Evolutionary conservation across 2,888 invertebrate species (phyloP).

Genomic region (Acronicta psi): DNA sequence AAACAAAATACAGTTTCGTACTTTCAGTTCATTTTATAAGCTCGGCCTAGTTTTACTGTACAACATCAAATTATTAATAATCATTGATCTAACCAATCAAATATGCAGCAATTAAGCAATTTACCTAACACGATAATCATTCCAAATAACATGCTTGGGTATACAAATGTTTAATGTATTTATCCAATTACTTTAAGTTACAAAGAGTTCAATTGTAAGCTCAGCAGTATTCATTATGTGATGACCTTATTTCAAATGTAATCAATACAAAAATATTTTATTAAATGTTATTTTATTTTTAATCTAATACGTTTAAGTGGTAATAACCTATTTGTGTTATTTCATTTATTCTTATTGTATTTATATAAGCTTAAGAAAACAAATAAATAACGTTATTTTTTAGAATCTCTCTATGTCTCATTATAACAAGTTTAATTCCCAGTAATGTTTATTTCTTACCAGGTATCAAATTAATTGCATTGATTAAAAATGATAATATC

Average conservation of each 20-base stretch:
- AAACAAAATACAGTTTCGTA: too few species aligned
- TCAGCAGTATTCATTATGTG: slow-evolving; percentile 63
- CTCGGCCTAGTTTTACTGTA: too few species aligned
- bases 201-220: slow-evolving; percentile 51
- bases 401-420: slow-evolving; percentile 51
- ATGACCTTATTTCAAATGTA: slow-evolving; percentile 52
- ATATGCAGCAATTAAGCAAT: not conserved
- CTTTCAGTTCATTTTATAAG: too few species aligned
- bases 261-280: slow-evolving; percentile 53
- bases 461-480: slow-evolving; percentile 16
- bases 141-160: slow-evolving; percentile 35
- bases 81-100: not conserved
- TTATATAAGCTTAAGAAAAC: slow-evolving; percentile 19
- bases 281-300: slow-evolving; percentile 55
- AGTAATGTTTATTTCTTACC: slow-evolving; percentile 18
- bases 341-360: slow-evolving; percentile 32
- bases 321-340: slow-evolving; percentile 21
- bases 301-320: slow-evolving; percentile 18
- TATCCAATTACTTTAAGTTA: slow-evolving; percentile 42
- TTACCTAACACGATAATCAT: slow-evolving; percentile 34
- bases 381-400: slow-evolving; percentile 19
- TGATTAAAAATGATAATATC: slow-evolving; percentile 31
- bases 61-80: not conserved
- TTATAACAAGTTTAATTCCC: slow-evolving; percentile 23
- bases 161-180: slow-evolving; percentile 17